phyloP scores from a whole-genome alignment of 35 echinoderm and acorn worm genomes.

The Strongylocentrotus purpuratus region DNA sequence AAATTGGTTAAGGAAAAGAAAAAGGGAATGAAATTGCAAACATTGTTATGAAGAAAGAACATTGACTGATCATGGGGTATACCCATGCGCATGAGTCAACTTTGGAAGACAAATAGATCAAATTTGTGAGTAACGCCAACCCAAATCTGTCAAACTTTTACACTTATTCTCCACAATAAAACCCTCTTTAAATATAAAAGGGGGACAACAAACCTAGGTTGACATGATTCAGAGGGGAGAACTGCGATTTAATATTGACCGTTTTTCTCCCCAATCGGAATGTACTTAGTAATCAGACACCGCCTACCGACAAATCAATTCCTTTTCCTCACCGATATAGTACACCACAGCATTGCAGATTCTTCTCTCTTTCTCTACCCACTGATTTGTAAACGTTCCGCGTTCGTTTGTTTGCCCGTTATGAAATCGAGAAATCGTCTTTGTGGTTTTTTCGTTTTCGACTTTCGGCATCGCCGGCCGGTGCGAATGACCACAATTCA shows the following conservation, averaged over 20 bases:
- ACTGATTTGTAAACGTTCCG: constrained; percentile 26
- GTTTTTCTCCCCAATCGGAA: constrained; percentile 22
- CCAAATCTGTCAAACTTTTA: background rate
- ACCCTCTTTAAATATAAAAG: background rate
- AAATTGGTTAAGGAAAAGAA: too few relatives aligned
- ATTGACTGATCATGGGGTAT: background rate
- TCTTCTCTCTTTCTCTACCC: background rate
- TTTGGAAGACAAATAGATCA: background rate
- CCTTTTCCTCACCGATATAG: background rate
- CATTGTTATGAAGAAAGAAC: too few relatives aligned
- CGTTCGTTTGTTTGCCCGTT: background rate
- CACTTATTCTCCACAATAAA: background rate
- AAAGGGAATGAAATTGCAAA: too few relatives aligned
- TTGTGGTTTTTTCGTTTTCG: background rate
- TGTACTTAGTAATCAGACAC: constrained; percentile 8
- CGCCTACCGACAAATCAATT: constrained; percentile 32
- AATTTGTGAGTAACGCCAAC: background rate
- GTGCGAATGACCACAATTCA: background rate
- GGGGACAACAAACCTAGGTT: background rate
- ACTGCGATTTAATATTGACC: background rate
- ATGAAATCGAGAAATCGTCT: constrained; percentile 23
- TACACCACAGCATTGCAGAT: background rate
- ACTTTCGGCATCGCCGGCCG: background rate
- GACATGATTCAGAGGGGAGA: background rate
- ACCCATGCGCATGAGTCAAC: background rate